Conservation (phyloP, 2,888 invertebrate genomes). For the Nebria salina region DNA sequence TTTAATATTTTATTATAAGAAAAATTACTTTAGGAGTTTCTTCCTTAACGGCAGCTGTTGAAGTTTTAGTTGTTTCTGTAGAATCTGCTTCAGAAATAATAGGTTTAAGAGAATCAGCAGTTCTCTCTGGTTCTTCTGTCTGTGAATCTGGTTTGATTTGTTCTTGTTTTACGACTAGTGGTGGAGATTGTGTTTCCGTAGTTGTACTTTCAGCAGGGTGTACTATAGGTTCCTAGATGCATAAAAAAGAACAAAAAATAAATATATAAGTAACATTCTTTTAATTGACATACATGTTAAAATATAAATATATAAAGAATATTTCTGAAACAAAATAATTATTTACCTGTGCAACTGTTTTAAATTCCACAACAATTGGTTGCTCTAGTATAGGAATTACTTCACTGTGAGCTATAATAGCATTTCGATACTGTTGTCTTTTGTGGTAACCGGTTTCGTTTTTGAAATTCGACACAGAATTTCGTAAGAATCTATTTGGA, state of each 20-base stretch:
- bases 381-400: slow-evolving; percentile 22
- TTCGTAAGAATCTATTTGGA: slow-evolving; percentile 89
- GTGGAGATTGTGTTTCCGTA: slow-evolving; percentile 47
- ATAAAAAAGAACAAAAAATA: not conserved
- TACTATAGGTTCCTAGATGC: slow-evolving; percentile 40
- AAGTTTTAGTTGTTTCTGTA: slow-evolving; percentile 57
- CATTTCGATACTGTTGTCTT: slow-evolving; percentile 52
- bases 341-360: slow-evolving; percentile 40
- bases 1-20: not conserved
- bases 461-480: slow-evolving; percentile 88
- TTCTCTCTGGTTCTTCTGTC: slow-evolving; percentile 51
- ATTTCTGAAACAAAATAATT: not conserved
- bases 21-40: slow-evolving; percentile 17
- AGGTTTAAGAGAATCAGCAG: slow-evolving; percentile 56
- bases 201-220: slow-evolving; percentile 48
- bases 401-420: slow-evolving; percentile 25
- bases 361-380: slow-evolving; percentile 9
- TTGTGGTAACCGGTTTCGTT: slow-evolving; percentile 91
- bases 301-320: too few species aligned
- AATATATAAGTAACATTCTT: not conserved
- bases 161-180: slow-evolving; percentile 47
- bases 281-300: too few species aligned
- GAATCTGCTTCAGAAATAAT: slow-evolving; percentile 63
- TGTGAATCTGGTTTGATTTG: slow-evolving; percentile 37
- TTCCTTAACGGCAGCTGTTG: slow-evolving; percentile 20